A percentile compares a stretch with the other conserved stretches of the same genome.
Conservation (phyloP, 2,888 invertebrate species). For the Lepas anatifera region DNA sequence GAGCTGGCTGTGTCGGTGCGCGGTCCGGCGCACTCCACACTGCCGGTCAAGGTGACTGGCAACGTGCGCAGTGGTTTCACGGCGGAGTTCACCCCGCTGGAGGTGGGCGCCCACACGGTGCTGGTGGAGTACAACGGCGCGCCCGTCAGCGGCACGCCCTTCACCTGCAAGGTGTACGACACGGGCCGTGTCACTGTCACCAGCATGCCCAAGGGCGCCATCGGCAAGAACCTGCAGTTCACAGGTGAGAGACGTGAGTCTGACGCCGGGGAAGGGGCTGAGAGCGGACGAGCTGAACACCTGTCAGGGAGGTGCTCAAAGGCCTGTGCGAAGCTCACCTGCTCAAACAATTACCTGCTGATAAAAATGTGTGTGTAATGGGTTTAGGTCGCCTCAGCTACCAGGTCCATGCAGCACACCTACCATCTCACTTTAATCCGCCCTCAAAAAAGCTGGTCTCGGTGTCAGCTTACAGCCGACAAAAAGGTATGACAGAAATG, state of each 20-base stretch:
- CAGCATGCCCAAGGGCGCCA: slow-evolving; percentile 63
- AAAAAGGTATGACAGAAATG: no score
- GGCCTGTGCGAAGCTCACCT: neutral
- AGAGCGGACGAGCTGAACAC: no score
- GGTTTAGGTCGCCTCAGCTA: neutral
- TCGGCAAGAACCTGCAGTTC: slow-evolving; percentile 85
- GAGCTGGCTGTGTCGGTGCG: slow-evolving; percentile 80
- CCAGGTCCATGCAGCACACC: no score
- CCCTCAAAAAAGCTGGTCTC: no score
- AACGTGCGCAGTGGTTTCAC: slow-evolving; percentile 76
- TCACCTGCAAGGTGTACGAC: slow-evolving; percentile 84
- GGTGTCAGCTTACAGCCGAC: no score
- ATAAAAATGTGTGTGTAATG: neutral
- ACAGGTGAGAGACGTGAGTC: no score
- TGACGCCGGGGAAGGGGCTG: no score
- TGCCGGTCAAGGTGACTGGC: slow-evolving; percentile 79
- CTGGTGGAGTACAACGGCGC: slow-evolving; percentile 83
- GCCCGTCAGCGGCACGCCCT: slow-evolving; percentile 58
- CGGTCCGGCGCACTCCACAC: slow-evolving; percentile 57
- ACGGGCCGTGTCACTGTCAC: slow-evolving; percentile 73
- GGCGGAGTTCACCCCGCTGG: slow-evolving; percentile 79
- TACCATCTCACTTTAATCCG: neutral
- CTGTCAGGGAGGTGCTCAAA: slow-evolving; percentile 13
- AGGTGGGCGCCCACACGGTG: slow-evolving; percentile 86
- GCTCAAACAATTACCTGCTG: neutral